Conservation (phyloP, 30 jellyfish, hydroid and myxozoan genomes). For the Cassiopea xamachana region DNA sequence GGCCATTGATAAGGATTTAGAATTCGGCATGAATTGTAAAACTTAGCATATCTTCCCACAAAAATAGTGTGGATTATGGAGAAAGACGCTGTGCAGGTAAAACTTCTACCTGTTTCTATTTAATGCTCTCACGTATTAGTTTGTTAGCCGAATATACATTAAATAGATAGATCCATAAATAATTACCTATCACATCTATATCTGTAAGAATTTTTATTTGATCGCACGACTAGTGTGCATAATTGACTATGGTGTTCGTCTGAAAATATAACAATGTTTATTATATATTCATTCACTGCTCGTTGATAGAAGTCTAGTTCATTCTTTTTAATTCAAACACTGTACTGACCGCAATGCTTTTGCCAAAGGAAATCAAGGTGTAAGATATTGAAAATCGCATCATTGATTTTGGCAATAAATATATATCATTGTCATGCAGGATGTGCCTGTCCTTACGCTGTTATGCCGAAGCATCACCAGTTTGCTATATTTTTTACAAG, state of each 20-base stretch:
- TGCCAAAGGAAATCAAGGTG: background rate
- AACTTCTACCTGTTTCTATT: background rate
- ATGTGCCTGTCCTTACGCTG: too few species aligned
- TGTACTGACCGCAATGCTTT: background rate
- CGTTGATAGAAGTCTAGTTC: background rate
- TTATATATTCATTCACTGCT: too few species aligned
- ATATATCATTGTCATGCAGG: background rate
- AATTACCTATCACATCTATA: slow-evolving; percentile 11
- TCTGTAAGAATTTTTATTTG: background rate
- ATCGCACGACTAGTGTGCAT: background rate
- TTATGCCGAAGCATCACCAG: too few species aligned
- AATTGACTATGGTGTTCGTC: background rate
- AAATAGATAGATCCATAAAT: slow-evolving; percentile 2
- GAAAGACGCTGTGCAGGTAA: slow-evolving; percentile 23
- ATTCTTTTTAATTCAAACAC: background rate
- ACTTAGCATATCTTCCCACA: background rate
- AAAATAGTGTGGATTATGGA: slow-evolving; percentile 5
- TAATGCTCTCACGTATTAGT: background rate
- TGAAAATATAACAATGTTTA: background rate
- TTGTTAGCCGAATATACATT: background rate
- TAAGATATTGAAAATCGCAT: background rate
- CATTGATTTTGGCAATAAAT: background rate
- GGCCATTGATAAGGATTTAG: slow-evolving; percentile 67
- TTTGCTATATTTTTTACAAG: too few species aligned
- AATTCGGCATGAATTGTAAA: slow-evolving; percentile 20